Base-by-base conservation (phyloP, 2,797 vertebrate species). In the Carduelis carduelis region DNA sequence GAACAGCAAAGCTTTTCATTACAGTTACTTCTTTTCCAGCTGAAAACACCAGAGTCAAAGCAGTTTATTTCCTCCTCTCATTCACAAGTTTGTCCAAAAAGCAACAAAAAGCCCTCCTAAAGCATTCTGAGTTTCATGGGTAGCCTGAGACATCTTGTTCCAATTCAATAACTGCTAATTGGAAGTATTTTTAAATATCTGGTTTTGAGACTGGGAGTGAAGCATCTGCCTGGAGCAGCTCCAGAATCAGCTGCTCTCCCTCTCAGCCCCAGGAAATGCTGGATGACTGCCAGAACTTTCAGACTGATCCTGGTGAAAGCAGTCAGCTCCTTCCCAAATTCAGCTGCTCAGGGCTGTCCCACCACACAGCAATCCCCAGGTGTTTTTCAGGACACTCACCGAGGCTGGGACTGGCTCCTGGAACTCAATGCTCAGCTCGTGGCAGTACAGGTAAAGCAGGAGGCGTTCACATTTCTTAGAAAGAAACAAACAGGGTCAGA, bases 341-440 rank as follows among this genome's bases (percentile, higher is more conserved):
- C 41, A n/a, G 0, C 37, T 56, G 17, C 70, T 9, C 3, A 82
- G 57, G 64, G 70, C 53, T 19, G 26, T 12, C 41, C 11, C 0
- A 8, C 4, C 65, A 78, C 44, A 83, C 55, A 57, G 1, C 46
- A 72, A 68, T 11, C 57, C 28, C 34, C 23, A 56, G 35, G 6
- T 66, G 32, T 21, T 77, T 81, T 34, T 22, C 39, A 86, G 64
- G 16, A 70, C 47, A 98, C 99, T 99, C 98, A 99, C 99, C 98
- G 99, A 98, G 94, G 97, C 98, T 78, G 99, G 98, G 89, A 99
- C 99, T 37, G 99, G 99, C 97, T 99, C 99, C 80, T 99, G 99
- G 97, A 99, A 99, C 94, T 99, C 99, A 93, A 99, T 98, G 93
- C 99, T 99, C 98, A 99, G 98, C 97, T 99, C 99, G 88, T 99